Conservation (phyloP, 2,113 vertebrate species). For the Setophaga kirtlandii region DNA sequence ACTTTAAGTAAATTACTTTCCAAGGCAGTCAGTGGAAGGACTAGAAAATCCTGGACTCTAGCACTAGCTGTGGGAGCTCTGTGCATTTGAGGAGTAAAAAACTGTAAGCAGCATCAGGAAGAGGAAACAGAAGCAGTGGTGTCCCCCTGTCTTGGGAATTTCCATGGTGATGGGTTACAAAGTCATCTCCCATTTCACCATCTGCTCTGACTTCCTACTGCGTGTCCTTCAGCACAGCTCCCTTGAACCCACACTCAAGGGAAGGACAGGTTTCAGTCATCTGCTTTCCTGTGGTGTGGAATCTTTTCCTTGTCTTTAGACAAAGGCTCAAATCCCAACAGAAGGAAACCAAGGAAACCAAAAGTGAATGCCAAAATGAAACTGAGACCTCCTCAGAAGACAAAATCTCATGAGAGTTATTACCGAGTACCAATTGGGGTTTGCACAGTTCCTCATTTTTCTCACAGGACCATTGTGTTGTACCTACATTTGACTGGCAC, state of each 20-base stretch:
- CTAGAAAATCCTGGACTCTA: neutral
- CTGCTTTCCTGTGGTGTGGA: neutral
- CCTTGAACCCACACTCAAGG: neutral
- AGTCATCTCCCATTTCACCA: neutral
- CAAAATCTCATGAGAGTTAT: neutral
- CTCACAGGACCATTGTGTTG: accelerated
- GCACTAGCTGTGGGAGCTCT: neutral
- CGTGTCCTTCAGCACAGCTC: neutral
- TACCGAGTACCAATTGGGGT: neutral
- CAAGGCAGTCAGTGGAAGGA: neutral
- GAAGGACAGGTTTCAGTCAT: neutral
- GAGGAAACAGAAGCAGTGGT: slow-evolving; percentile 13
- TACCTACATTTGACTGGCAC: neutral
- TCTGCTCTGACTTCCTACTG: neutral
- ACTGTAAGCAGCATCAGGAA: neutral
- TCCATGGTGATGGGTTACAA: neutral
- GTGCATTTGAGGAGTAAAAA: neutral
- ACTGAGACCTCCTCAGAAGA: neutral
- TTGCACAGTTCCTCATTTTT: neutral
- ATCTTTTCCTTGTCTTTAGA: neutral
- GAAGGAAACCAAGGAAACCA: neutral
- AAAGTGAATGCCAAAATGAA: neutral
- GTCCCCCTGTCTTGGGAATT: neutral
- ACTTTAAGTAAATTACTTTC: neutral
- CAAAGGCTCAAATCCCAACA: neutral